Evolutionary conservation across 1,140 invertebrate species (phyloP), one percentile per base, ranked within the genome.

Genomic region (Drosophila micromelanica): DNA sequence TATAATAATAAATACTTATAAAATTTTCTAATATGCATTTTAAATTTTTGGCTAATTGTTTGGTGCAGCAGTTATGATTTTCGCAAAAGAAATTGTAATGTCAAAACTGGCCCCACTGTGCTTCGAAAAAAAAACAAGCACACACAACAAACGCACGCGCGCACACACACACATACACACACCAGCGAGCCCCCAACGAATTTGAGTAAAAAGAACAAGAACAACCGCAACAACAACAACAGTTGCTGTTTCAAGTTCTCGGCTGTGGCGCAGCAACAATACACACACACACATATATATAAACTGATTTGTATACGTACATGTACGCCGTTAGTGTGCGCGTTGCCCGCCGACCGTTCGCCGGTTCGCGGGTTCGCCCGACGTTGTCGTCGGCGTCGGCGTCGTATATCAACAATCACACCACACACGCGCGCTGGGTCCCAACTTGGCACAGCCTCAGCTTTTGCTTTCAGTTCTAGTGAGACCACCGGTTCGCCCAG

Each of bases 401-500:
- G 62, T 86, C 71, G 82, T 86, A 86, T 87, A 86, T 87, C 78
- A 87, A 87, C 82, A 87, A 89, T 87, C 82, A 79, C 75, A 81
- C 78, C 82, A 87, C 38, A 61, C 42, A 61, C 59, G 46, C 51
- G 48, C 70, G 63, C 48, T 17, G 72, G 67, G 43, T 69, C 73
- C 38, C 49, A 71, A 72, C 59, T 62, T 72, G 67, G 52, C 62
- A 71, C 85, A 75, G 67, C 78, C 68, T 78, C 76, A 76, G 73
- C 45, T 60, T 56, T 72, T 80, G 81, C 60, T 73, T 89, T 91
- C 76, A 91, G 90, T 91, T 91, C 67, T 80, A 90, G 85, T 87
- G 72, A 74, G 78, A 70, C 85, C 90, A 79, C 64, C 75, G 73
- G 73, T 78, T 86, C 74, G 85, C 77, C 76, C 64, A 80, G 75